Percentiles rank a stretch among this genome's conserved stretches.
These are phyloP conservation scores for Cynopterus brachyotis DNA, from an alignment of 2,113 vertebrate genomes.

Conservation along the genomic window DNA sequence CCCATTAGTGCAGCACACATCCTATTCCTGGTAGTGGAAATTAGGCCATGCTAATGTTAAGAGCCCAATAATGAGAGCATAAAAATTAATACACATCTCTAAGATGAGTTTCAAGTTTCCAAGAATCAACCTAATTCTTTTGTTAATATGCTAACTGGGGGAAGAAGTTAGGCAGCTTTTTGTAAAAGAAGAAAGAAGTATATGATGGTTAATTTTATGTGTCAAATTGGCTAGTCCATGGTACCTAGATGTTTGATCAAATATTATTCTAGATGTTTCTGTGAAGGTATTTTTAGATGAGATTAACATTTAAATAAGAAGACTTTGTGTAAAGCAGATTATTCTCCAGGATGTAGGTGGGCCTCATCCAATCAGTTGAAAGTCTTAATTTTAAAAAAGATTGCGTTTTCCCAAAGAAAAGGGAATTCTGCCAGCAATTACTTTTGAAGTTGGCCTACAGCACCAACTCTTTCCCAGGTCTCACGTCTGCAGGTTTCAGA, in stretches of 20 bases:
- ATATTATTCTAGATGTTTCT: slow-evolving; percentile 16
- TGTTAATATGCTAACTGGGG: neutral
- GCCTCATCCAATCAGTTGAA: neutral
- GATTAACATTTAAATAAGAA: neutral
- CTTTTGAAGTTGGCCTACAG: neutral
- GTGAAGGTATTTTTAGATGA: neutral
- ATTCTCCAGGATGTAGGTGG: neutral
- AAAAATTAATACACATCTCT: slow-evolving; percentile 50
- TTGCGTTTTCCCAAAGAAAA: neutral
- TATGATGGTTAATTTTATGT: neutral
- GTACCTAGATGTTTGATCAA: neutral
- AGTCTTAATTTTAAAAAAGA: neutral
- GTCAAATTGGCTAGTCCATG: neutral
- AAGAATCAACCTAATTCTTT: slow-evolving; percentile 53
- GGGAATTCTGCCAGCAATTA: neutral
- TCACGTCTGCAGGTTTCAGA: neutral
- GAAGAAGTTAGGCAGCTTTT: neutral
- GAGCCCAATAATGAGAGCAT: slow-evolving; percentile 41
- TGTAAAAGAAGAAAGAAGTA: neutral
- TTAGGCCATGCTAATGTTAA: slow-evolving; percentile 42
- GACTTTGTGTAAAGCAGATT: neutral
- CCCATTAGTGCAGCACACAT: slow-evolving; percentile 45
- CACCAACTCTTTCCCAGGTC: neutral
- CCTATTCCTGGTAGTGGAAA: slow-evolving; percentile 70
- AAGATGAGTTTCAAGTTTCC: slow-evolving; percentile 45